phyloP scores from a whole-genome alignment of 2,888 invertebrate species.

The Scrobipalpa atriplicella region DNA sequence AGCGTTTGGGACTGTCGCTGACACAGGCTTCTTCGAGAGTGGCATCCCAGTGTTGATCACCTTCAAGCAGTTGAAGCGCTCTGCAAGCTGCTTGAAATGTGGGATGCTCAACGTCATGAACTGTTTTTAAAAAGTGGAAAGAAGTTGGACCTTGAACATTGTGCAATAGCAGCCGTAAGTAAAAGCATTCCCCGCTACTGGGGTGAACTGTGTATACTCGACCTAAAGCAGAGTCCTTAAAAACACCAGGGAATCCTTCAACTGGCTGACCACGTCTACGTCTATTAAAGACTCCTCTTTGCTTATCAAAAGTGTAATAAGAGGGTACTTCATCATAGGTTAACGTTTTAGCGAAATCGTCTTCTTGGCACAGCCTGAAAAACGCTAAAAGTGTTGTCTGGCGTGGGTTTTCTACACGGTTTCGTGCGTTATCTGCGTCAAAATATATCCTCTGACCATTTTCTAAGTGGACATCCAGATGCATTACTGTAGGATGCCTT shows the following conservation, averaged over 20 bases:
- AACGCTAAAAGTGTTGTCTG: conserved; percentile 24
- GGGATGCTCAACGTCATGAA: conserved; percentile 24
- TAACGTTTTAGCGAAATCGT: conserved; percentile 20
- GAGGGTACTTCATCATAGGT: conserved; percentile 5
- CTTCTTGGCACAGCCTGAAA: conserved; percentile 20
- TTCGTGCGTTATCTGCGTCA: no score
- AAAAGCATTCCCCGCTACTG: conserved; percentile 30
- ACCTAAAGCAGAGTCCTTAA: conserved; percentile 27
- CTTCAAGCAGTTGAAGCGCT: conserved; percentile 28
- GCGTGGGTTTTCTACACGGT: conserved; percentile 13
- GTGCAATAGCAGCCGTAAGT: conserved; percentile 27
- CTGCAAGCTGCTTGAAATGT: conserved; percentile 38
- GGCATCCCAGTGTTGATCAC: conserved; percentile 34
- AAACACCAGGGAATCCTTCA: conserved; percentile 25
- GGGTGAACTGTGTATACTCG: conserved; percentile 34
- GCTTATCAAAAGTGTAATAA: conserved; percentile 15
- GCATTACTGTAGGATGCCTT: no score
- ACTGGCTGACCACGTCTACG: conserved; percentile 22
- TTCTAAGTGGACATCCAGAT: no score
- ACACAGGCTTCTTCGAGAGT: no score
- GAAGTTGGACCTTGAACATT: conserved; percentile 32
- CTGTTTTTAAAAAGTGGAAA: conserved; percentile 26
- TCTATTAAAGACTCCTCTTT: neutral
- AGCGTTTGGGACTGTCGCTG: no score
- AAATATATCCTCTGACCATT: no score